Conservation (phyloP, 2,888 invertebrate genomes). For the Crepidodera aurea region DNA sequence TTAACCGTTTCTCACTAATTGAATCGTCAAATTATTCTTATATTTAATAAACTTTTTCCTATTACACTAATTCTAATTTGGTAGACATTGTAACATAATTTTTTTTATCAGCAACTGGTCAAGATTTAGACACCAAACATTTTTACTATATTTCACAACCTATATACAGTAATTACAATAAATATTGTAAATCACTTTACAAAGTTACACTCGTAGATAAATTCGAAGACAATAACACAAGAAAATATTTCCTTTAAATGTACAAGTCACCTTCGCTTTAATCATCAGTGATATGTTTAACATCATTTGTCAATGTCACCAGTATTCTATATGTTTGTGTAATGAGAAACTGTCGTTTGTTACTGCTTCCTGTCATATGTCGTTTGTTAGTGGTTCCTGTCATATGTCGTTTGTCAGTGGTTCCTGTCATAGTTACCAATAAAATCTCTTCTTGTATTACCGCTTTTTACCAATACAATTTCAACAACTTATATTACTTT, state of each 20-base stretch:
- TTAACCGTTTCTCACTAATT: background rate
- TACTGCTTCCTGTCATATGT: too few species aligned
- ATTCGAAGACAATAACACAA: background rate
- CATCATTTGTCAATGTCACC: too few species aligned
- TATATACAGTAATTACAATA: constrained; percentile 25
- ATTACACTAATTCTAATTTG: too few species aligned
- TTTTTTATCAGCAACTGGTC: background rate
- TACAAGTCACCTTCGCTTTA: too few species aligned
- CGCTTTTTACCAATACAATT: background rate
- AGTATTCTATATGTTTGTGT: too few species aligned
- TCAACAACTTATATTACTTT: background rate
- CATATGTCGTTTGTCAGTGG: too few species aligned
- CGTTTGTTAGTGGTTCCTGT: too few species aligned
- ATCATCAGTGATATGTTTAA: too few species aligned
- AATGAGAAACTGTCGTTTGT: too few species aligned
- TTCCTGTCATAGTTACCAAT: background rate
- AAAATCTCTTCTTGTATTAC: background rate
- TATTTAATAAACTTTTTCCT: too few species aligned
- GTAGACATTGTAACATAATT: too few species aligned
- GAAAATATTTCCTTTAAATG: background rate
- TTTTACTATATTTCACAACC: background rate
- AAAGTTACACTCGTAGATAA: background rate
- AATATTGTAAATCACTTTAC: background rate
- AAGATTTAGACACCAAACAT: background rate
- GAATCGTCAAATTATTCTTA: too few species aligned